These are phyloP conservation scores for Loripinus fragilis DNA, from an alignment of 2,888 invertebrate species.

Conservation along the genomic window DNA sequence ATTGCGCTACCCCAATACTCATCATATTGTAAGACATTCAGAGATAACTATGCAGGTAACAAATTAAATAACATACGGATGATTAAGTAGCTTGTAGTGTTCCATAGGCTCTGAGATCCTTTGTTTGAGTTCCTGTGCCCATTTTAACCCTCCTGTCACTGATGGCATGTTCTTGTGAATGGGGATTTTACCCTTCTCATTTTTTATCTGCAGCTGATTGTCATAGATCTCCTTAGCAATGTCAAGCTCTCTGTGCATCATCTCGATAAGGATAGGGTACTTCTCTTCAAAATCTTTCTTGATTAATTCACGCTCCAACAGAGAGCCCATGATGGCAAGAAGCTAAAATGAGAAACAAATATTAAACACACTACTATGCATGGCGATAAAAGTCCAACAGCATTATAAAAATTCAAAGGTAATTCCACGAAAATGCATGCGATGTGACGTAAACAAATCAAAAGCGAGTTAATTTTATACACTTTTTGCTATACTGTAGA, in stretches of 20 bases:
- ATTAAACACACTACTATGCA: too few species aligned
- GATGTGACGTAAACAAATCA: too few species aligned
- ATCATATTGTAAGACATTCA: too few species aligned
- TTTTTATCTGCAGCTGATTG: slow-evolving; percentile 72
- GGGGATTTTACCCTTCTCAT: slow-evolving; percentile 78
- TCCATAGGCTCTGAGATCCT: slow-evolving; percentile 85
- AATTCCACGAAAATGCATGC: too few species aligned
- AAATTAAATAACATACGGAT: slow-evolving; percentile 87
- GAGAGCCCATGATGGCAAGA: slow-evolving; percentile 93
- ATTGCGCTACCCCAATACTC: too few species aligned
- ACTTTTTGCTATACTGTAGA: too few species aligned
- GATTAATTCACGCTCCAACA: slow-evolving; percentile 94
- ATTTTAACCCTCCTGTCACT: slow-evolving; percentile 92
- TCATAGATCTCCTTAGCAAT: slow-evolving; percentile 82
- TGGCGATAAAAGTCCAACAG: too few species aligned
- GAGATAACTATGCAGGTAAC: too few species aligned
- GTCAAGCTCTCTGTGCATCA: slow-evolving; percentile 85
- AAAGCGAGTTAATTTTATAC: too few species aligned
- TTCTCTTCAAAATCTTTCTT: slow-evolving; percentile 94
- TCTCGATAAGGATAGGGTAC: slow-evolving; percentile 91
- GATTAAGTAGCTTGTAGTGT: slow-evolving; percentile 92
- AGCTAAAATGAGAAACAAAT: slow-evolving; percentile 89
- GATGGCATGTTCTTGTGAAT: slow-evolving; percentile 93
- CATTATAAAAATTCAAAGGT: too few species aligned
- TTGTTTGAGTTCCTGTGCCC: slow-evolving; percentile 89